Evolutionary conservation across 1,140 invertebrate genomes (phyloP), one percentile per base, ranked within the genome.

Genomic region (Temnothorax longispinosus): DNA sequence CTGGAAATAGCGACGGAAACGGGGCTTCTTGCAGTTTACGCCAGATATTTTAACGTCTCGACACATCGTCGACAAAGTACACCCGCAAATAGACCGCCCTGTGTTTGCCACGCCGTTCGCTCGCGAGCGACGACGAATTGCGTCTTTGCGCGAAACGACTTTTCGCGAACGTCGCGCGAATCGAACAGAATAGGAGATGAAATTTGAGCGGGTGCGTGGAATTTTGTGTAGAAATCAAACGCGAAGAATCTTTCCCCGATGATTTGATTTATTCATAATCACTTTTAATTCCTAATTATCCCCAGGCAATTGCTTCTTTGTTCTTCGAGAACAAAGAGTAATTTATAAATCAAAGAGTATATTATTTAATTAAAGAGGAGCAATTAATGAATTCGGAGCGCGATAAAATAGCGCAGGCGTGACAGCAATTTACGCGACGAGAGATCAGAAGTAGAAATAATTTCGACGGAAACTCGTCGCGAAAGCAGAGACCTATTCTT

Each of bases 1-100:
- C 58, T 87, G 71, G 64, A 90, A 92, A 91, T 92, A 92, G 86
- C 86, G 78, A 27, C 88, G 85, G 88, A 91, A 87, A 69, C 72
- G 69, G 64, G 74, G 77, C 44, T 77, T 74, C 64, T 64, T 13
- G 50, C 38, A 64, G 75, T 71, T 86, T 81, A 86, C 35, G 56
- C 52, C 58, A 71, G 44, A 54, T 72, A 82, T 71, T 71, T 88
- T 74, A 72, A 71, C 81, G 80, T 32, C 58, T 62, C 85, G 89
- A 81, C 87, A 76, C 87, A 71, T 15, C 27, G 65, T 65, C 56
- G 84, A 58, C 85, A 54, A 78, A 62, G 8, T 78, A 78, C 18
- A 71, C 60, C 65, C 80, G 52, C 82, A 88, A 89, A 89, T 90
- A 88, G 88, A 81, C 44, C 13, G 13, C 6, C 32, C 44, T 13